Evolutionary conservation across 2,888 invertebrate genomes (phyloP).

Genomic region (Doris montereyensis): DNA sequence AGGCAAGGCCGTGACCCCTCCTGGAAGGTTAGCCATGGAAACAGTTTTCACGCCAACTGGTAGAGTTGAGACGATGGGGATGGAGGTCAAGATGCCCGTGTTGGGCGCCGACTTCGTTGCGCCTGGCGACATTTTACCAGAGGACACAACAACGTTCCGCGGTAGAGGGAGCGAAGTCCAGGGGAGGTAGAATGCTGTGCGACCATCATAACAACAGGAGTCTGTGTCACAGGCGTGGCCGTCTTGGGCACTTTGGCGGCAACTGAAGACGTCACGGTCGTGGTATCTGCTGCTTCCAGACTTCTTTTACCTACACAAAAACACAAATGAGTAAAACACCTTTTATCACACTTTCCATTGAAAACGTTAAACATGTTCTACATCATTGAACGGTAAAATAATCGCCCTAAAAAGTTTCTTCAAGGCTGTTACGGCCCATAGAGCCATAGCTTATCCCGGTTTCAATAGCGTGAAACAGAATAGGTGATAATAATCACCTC

Average conservation of each 20-base stretch:
- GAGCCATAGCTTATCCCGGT: too few species aligned
- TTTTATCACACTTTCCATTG: background rate
- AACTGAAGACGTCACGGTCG: background rate
- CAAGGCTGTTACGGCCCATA: too few species aligned
- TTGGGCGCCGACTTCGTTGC: constrained; percentile 23
- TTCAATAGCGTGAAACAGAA: too few species aligned
- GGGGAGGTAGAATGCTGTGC: constrained; percentile 46
- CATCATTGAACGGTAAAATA: too few species aligned
- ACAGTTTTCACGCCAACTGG: constrained; percentile 36
- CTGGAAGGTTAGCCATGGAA: constrained; percentile 23
- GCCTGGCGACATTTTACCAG: constrained; percentile 2
- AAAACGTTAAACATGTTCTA: background rate
- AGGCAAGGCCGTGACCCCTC: constrained; percentile 33
- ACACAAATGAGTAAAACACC: background rate
- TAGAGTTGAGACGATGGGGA: constrained; percentile 41
- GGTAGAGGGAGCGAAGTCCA: constrained; percentile 49
- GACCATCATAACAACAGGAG: constrained; percentile 47
- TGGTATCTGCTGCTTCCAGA: background rate
- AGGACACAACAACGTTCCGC: constrained; percentile 28
- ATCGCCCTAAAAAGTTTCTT: too few species aligned
- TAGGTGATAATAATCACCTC: too few species aligned
- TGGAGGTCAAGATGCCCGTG: constrained; percentile 22
- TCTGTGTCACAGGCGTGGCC: constrained; percentile 21
- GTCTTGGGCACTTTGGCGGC: background rate
- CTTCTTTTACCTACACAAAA: background rate